Conservation (phyloP, 2,797 vertebrate genomes). For the Hoplostethus atlanticus region DNA sequence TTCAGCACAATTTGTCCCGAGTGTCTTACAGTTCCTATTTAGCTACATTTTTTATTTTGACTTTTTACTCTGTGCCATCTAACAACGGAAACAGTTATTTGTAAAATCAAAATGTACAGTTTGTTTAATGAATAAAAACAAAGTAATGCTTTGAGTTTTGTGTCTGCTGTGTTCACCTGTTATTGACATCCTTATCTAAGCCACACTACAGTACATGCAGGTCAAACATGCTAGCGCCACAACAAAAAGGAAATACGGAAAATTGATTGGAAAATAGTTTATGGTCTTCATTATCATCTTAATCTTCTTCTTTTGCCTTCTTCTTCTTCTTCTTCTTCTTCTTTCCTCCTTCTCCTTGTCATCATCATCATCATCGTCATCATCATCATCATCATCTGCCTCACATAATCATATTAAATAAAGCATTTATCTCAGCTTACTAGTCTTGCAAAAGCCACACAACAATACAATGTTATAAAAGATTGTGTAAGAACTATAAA, state of each 20-base stretch:
- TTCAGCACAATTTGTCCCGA: neutral
- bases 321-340: slow-evolving; percentile 18
- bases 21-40: neutral
- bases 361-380: neutral
- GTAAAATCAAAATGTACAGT: slow-evolving; percentile 13
- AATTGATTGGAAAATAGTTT: neutral
- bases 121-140: slow-evolving; percentile 31
- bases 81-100: neutral
- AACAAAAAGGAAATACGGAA: neutral
- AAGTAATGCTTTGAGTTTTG: slow-evolving; percentile 2
- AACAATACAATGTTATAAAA: neutral
- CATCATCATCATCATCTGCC: neutral
- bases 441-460: neutral
- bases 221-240: neutral
- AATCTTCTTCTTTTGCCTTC: neutral
- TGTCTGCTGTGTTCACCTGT: slow-evolving; percentile 21
- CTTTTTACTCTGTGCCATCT: neutral
- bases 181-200: neutral
- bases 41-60: neutral
- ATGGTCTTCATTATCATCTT: neutral
- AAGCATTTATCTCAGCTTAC: neutral
- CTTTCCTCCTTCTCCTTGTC: neutral
- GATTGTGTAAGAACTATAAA: neutral
- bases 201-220: neutral
- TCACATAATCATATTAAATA: neutral